phyloP scores from a whole-genome alignment of 2,113 vertebrate genomes.

The Mus spicilegus region DNA sequence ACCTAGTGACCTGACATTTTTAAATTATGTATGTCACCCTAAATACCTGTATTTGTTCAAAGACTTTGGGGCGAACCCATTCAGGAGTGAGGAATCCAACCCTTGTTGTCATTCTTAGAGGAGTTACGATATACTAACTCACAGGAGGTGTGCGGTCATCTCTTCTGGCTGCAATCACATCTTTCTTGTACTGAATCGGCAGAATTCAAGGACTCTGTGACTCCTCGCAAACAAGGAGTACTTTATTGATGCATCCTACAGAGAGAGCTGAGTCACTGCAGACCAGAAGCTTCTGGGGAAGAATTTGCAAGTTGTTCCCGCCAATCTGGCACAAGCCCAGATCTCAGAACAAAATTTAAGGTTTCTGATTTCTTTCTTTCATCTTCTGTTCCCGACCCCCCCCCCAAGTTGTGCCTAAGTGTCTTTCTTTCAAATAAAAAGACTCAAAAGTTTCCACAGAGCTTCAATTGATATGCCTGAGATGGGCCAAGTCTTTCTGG shows the following conservation, averaged over 20 bases:
- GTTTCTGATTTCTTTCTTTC: neutral
- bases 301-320: conserved; percentile 61
- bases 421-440: conserved; percentile 65
- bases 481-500: conserved; percentile 40
- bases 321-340: conserved; percentile 54
- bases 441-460: conserved; percentile 66
- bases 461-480: conserved; percentile 49
- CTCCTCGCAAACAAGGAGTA: neutral
- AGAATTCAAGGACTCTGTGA: neutral
- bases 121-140: neutral
- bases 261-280: conserved; percentile 71
- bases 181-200: neutral
- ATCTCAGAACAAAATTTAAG: conserved; percentile 54
- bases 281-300: conserved; percentile 52
- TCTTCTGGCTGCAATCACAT: neutral
- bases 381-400: neutral
- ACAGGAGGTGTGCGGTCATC: neutral
- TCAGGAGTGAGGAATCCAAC: neutral
- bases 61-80: conserved; percentile 2
- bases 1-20: neutral
- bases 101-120: neutral
- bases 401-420: conserved; percentile 30
- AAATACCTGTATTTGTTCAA: neutral
- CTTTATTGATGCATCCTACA: conserved; percentile 38
- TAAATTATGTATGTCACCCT: neutral